Percentiles rank a stretch among this genome's conserved stretches.
Evolutionary conservation across 2,113 vertebrate genomes (phyloP).

Genomic region (Oxyruncus cristatus): DNA sequence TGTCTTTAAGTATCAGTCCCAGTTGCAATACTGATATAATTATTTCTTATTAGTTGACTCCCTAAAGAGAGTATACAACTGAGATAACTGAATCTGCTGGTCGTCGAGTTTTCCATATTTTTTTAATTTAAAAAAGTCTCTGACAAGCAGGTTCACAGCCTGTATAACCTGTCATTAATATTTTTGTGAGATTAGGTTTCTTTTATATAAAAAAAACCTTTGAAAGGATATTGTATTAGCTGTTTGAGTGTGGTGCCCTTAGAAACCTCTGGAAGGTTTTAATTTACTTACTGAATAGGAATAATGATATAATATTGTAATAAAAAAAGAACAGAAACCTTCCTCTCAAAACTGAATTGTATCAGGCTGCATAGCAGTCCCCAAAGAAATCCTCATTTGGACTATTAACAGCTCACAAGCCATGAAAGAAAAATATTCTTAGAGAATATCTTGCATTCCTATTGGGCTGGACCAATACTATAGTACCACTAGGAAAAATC

Average conservation of each 20-base stretch:
- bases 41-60: background rate
- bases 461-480: background rate
- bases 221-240: background rate
- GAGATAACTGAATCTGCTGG: background rate
- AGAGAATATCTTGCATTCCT: background rate
- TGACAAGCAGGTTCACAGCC: background rate
- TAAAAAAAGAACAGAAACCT: background rate
- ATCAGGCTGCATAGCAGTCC: background rate
- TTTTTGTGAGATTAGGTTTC: background rate
- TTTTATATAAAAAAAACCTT: background rate
- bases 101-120: background rate
- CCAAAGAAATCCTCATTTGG: background rate
- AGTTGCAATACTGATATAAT: background rate
- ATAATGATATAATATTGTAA: background rate
- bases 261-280: background rate
- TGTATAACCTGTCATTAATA: background rate
- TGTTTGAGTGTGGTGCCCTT: background rate
- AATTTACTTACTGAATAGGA: background rate
- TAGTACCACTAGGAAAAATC: background rate
- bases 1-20: background rate
- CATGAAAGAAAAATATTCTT: background rate
- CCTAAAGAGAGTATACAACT: background rate
- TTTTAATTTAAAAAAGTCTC: background rate
- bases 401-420: background rate
- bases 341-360: background rate